Evolutionary conservation across 2,797 vertebrate species (phyloP), one percentile per base, ranked within the genome.

Genomic region (Tapera naevia): DNA sequence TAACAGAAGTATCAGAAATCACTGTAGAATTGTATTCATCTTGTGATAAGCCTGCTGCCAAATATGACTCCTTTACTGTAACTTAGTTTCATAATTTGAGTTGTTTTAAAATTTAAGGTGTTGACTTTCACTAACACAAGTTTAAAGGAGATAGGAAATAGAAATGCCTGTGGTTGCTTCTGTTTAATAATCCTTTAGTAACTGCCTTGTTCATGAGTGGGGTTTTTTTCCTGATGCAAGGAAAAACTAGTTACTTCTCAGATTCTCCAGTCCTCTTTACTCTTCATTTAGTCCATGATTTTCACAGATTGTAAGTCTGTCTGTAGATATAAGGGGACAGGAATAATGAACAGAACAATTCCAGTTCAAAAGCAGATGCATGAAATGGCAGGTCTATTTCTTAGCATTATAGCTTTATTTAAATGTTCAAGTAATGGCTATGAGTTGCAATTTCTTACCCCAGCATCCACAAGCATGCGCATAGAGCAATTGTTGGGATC

Each of bases 41-140:
- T 70, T 30, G 18, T 32, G 21, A 39, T 53, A 43, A 66, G 50
- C 41, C 6, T 75, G 2, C 57, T 90, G 43, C 56, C 39, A 75
- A 60, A n/a, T 32, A 15, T 25, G 25, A 35, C 6, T 80, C 15
- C 8, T 57, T 69, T 51, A 37, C 24, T 32, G 28, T 56, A 56
- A 73, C 13, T n/a, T 51, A 24, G 11, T 82, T 89, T 51, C 27
- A 7, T 28, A 37, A 41, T 57, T 60, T 35, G 24, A 10, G 5
- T 33, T 84, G 11, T 14, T 94, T 89, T 91, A 32, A 66, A 98
- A 98, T 67, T 97, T 95, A 97, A 98, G 92, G 95, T 98, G 73
- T 98, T 97, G 86, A 51, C 97, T 56, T 98, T 98, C n/a, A 97
- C 97, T 1, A 97, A 94, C 3, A 97, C 98, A 96, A 72, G 6